Conservation (phyloP, 1,140 invertebrate species). For the Scaptomyza hsui region DNA sequence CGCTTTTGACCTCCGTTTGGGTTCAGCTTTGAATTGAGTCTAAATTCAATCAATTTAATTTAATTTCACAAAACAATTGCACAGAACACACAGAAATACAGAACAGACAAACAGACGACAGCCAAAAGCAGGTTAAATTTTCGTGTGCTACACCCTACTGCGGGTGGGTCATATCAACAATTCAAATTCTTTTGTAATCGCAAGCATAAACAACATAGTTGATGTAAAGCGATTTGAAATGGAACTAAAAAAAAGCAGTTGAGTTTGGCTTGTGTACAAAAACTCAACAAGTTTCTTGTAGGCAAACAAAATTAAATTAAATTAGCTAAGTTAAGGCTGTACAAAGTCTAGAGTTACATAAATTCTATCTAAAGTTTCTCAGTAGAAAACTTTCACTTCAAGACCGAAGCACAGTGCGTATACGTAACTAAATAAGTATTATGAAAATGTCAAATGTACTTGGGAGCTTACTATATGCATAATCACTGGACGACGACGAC, state of each 20-base stretch:
- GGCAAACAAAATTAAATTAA: conserved; percentile 1
- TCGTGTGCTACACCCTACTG: conserved; percentile 20
- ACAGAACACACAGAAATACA: conserved; percentile 7
- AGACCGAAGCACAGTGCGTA: conserved; percentile 20
- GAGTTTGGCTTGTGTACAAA: too few species aligned
- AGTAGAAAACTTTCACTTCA: neutral
- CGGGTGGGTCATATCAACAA: conserved; percentile 13
- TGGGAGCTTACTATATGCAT: conserved; percentile 41
- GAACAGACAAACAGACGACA: conserved; percentile 4
- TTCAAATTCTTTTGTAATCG: neutral
- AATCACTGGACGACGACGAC: too few species aligned
- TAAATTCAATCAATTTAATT: conserved; percentile 81
- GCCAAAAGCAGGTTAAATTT: conserved; percentile 19
- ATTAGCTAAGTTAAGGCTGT: neutral
- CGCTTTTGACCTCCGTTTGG: conserved; percentile 56
- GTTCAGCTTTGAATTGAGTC: conserved; percentile 58
- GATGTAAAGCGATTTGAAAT: too few species aligned
- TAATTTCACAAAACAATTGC: conserved; percentile 79
- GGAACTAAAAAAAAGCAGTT: too few species aligned
- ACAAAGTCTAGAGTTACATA: neutral
- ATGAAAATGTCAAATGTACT: conserved; percentile 36
- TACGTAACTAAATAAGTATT: conserved; percentile 28
- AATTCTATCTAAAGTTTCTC: neutral
- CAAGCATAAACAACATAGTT: neutral
- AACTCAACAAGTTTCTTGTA: neutral